Percentiles rank a stretch among this genome's conserved stretches.
Evolutionary conservation across 2,113 vertebrate species (phyloP).

Genomic region (Notothenia rossii): DNA sequence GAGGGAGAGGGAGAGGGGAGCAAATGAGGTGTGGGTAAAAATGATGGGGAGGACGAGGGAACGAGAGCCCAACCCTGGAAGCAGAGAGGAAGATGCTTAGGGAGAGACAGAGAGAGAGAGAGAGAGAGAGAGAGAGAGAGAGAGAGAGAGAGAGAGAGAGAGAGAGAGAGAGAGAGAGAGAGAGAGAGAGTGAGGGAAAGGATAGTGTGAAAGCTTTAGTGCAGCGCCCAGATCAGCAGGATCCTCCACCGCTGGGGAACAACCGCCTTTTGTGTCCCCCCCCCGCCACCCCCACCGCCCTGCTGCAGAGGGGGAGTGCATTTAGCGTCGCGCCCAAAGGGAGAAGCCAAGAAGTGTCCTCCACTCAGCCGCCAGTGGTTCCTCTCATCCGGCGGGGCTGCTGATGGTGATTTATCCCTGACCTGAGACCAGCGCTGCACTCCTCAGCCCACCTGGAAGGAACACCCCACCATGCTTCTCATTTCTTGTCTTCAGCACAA

Average conservation of each 20-base stretch:
- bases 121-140: not conserved
- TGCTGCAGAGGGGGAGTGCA: conserved; percentile 72
- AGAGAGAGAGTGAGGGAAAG: no score
- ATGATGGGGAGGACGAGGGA: conserved; percentile 67
- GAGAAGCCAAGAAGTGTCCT: conserved; percentile 75
- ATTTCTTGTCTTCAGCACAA: conserved; percentile 30
- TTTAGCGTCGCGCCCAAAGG: conserved; percentile 65
- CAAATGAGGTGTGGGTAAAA: conserved; percentile 72
- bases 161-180: conserved; percentile 16
- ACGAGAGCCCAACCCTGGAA: conserved; percentile 74
- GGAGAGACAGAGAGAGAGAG: conserved; percentile 1
- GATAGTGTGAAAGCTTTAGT: conserved; percentile 46
- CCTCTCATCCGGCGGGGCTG: conserved; percentile 65
- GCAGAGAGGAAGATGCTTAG: conserved; percentile 38
- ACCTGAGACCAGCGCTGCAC: conserved; percentile 64
- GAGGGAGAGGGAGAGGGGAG: no score
- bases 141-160: not conserved
- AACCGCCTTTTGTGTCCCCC: conserved; percentile 71
- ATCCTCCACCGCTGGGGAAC: conserved; percentile 54
- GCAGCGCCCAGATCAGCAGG: conserved; percentile 54
- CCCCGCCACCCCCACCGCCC: conserved; percentile 39
- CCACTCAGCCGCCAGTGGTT: conserved; percentile 76
- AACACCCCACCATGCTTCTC: conserved; percentile 39
- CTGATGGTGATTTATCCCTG: conserved; percentile 74
- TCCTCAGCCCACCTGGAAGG: conserved; percentile 53